Conservation (phyloP, 2,888 invertebrate genomes). For the Pomacea canaliculata region DNA sequence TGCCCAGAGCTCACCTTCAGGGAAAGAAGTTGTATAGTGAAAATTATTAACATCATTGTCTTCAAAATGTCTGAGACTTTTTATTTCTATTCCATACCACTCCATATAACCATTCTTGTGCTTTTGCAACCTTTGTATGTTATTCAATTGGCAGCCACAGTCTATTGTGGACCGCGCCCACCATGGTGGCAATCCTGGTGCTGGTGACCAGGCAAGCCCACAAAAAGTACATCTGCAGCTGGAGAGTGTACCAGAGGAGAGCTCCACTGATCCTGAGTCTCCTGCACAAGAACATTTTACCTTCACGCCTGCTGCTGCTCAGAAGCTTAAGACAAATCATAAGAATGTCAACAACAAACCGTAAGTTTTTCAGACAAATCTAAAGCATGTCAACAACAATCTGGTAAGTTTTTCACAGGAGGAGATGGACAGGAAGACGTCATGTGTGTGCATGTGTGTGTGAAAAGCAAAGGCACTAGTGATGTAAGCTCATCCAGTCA, state of each 20-base stretch:
- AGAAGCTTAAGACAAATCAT: constrained; percentile 51
- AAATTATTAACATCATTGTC: too few species aligned
- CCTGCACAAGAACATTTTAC: constrained; percentile 59
- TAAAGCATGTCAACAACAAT: background rate
- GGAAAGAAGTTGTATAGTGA: too few species aligned
- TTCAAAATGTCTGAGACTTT: too few species aligned
- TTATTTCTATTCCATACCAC: too few species aligned
- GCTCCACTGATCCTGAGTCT: constrained; percentile 63
- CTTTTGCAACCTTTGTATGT: too few species aligned
- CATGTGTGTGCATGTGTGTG: constrained; percentile 3
- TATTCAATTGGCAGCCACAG: constrained; percentile 79
- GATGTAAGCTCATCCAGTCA: too few species aligned
- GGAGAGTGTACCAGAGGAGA: constrained; percentile 68
- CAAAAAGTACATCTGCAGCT: constrained; percentile 73
- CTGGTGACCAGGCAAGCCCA: constrained; percentile 44
- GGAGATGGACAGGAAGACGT: background rate
- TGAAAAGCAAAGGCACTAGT: background rate
- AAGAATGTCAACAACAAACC: constrained; percentile 68
- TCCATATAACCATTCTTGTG: too few species aligned
- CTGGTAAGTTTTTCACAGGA: constrained; percentile 61
- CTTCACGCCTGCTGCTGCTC: constrained; percentile 53
- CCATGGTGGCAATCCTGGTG: constrained; percentile 60
- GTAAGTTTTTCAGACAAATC: constrained; percentile 60
- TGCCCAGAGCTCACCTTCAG: too few species aligned
- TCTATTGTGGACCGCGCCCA: constrained; percentile 93